phyloP scores from a whole-genome alignment of 2,888 invertebrate genomes.

The Timema podura region DNA sequence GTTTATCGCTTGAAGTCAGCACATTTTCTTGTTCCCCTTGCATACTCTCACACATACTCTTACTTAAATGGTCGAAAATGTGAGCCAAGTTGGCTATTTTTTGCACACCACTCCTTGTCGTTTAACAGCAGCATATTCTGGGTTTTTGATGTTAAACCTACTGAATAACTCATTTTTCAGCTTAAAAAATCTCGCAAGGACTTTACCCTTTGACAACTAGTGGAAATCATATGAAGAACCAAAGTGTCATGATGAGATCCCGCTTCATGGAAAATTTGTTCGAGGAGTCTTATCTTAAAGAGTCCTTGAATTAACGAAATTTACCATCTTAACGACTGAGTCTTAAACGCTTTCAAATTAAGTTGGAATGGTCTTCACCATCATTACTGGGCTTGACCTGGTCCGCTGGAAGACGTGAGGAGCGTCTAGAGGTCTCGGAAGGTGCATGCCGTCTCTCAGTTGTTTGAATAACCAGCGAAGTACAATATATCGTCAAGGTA shows the following conservation, averaged over 20 bases:
- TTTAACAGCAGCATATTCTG: not conserved
- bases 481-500: too few relatives aligned
- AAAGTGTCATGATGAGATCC: not conserved
- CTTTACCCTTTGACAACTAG: not conserved
- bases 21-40: not conserved
- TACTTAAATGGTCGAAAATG: not conserved
- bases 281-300: not conserved
- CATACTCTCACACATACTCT: not conserved
- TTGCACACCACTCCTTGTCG: not conserved
- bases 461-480: too few relatives aligned
- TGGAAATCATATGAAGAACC: not conserved
- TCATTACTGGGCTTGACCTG: too few relatives aligned
- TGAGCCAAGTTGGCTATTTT: not conserved
- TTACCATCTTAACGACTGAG: too few relatives aligned
- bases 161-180: too few relatives aligned
- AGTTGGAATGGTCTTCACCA: conserved; percentile 2
- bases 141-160: not conserved
- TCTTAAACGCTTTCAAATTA: too few relatives aligned
- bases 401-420: too few relatives aligned
- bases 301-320: not conserved
- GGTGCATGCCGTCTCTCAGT: too few relatives aligned
- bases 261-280: not conserved
- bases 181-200: too few relatives aligned
- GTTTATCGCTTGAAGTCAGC: not conserved
- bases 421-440: too few relatives aligned